These are phyloP conservation scores for Argya squamiceps DNA, from an alignment of 2,797 vertebrate species.

Conservation along the genomic window DNA sequence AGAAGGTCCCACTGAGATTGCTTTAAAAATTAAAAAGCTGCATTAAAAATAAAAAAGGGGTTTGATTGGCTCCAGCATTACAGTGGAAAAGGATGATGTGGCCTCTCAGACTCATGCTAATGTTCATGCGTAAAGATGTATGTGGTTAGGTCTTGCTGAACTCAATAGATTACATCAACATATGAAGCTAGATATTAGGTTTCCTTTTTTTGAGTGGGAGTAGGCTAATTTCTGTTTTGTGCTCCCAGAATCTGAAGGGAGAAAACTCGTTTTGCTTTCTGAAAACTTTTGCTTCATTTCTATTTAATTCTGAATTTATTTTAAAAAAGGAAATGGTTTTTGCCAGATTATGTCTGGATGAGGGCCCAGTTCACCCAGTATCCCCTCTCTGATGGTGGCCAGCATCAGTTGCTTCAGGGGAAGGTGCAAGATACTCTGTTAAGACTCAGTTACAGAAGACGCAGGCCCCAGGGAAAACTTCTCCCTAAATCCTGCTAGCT, in stretches of 20 bases:
- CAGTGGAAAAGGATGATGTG: neutral
- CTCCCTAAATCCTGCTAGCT: neutral
- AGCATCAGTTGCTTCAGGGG: neutral
- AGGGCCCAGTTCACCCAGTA: neutral
- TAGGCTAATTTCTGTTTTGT: neutral
- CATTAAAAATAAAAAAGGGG: neutral
- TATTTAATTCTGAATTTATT: neutral
- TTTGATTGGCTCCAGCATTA: neutral
- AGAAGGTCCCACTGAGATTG: neutral
- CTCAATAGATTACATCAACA: neutral
- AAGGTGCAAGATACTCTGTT: neutral
- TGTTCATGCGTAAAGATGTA: neutral
- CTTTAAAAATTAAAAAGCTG: constrained; percentile 4
- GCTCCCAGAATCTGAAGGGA: neutral
- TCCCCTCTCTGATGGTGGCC: neutral
- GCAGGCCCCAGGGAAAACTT: neutral
- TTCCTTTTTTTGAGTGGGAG: neutral
- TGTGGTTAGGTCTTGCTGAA: neutral
- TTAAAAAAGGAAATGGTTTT: neutral
- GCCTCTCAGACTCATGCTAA: neutral
- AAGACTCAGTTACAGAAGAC: constrained; percentile 7
- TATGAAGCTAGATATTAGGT: neutral
- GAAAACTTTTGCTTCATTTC: neutral
- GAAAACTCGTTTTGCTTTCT: neutral
- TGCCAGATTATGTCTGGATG: neutral